Evolutionary conservation across 64 coral and sea anemone genomes (phyloP).

Genomic region (Trachythela sp.): DNA sequence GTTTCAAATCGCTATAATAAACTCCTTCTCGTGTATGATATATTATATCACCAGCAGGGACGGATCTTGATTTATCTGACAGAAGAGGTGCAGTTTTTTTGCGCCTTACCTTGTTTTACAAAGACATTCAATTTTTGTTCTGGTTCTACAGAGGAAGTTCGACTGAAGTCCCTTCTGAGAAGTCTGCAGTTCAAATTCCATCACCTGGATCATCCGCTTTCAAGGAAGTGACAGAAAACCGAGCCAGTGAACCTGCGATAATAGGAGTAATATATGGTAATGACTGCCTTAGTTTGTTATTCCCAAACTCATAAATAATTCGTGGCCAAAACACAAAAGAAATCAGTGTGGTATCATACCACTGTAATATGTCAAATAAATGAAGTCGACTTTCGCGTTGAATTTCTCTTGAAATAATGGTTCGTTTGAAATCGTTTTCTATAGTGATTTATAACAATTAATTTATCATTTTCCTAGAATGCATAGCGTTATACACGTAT

Average conservation of each 20-base stretch:
- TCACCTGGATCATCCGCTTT: background rate
- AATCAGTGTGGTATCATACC: too few species aligned
- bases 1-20: too few species aligned
- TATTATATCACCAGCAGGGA: too few species aligned
- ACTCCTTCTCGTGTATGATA: too few species aligned
- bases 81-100: too few species aligned
- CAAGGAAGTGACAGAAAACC: background rate
- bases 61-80: too few species aligned
- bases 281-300: too few species aligned
- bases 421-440: too few species aligned
- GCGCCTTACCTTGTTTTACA: background rate
- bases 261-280: background rate
- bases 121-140: background rate
- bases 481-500: slow-evolving; percentile 78
- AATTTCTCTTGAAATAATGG: too few species aligned
- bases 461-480: slow-evolving; percentile 50
- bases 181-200: background rate
- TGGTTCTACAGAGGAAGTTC: background rate
- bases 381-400: background rate
- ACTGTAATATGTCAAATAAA: too few species aligned
- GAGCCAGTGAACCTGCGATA: background rate
- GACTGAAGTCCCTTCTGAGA: background rate
- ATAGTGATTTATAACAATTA: background rate
- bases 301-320: too few species aligned
- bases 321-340: too few species aligned